Evolutionary conservation across 1,140 invertebrate species (phyloP), one percentile per base, ranked within the genome.

Genomic region (Drosophila nebulosa): DNA sequence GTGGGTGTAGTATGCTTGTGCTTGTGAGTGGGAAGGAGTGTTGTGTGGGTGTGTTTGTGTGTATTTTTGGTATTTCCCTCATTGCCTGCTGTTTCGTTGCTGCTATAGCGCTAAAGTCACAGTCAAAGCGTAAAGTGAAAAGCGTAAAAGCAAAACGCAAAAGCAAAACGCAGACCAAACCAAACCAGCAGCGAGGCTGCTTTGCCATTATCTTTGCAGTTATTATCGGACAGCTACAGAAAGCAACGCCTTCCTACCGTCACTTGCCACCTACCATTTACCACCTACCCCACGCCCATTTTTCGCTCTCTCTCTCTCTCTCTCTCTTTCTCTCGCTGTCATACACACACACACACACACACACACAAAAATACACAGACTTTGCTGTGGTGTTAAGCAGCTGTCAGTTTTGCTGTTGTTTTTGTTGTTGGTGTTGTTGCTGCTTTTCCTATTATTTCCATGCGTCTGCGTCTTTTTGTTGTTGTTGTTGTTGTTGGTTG

Each of bases 181-280:
- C 39, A 36, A n/a, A 39, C 4, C 36, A 46, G 39, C 39, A 46
- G 39, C 39, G 10, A n/a, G 14, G 26, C 52, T 55, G 52, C 52
- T 55, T 63, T 63, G 27, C 52, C 42, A 53, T 63, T 53, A 53
- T 52, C 61, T 50, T 55, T 63, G 61, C n/a, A 63, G 52, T 46
- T 55, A 63, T 53, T 52, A 55, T 53, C 46, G 61, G 61, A 62
- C 52, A 62, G 50, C 59, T 42, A 46, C 39, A 46, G 39, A 46
- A 46, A 46, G 39, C 39, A 46, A 46, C 16, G 39, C 39, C 39
- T 46, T 46, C 39, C 39, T 21, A 16, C 5, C 9, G 14, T 14
- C 7, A 26, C 27, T 7, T 18, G 14, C 24, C 7, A 26, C 27
- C 16, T 21, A 18, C 26, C 59, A 50, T 10, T n/a, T n/a, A n/a